These are phyloP conservation scores for Chrysogorgia sp. DNA, from an alignment of 92 coral and sea anemone species.

Conservation along the genomic window DNA sequence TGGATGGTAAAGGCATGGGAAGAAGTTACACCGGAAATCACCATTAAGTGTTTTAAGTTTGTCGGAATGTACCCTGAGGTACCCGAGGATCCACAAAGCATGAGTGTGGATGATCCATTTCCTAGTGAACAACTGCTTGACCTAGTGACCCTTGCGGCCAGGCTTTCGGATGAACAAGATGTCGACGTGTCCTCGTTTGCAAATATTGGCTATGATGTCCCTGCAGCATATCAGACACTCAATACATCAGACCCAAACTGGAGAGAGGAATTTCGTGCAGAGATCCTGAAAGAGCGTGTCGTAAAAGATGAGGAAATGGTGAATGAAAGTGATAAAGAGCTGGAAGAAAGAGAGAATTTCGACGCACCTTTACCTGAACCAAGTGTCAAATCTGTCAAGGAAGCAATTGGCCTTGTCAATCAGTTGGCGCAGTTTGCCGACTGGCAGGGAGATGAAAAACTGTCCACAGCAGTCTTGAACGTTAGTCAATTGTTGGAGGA, in stretches of 20 bases:
- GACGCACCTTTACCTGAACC: constrained; percentile 38
- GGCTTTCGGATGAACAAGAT: constrained; percentile 2
- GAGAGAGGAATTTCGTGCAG: constrained; percentile 3
- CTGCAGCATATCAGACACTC: no score
- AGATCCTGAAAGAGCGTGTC: background rate
- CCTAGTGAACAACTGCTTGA: constrained; percentile 45
- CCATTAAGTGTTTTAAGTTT: constrained; percentile 19
- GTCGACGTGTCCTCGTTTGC: no score
- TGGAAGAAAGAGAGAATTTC: background rate
- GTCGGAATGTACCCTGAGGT: constrained; percentile 35
- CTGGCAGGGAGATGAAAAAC: constrained; percentile 27
- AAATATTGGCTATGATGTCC: background rate
- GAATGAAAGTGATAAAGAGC: background rate
- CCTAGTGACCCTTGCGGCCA: constrained; percentile 14
- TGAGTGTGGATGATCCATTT: constrained; percentile 44
- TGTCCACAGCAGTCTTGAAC: constrained; percentile 11
- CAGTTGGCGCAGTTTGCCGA: constrained; percentile 34
- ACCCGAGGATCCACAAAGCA: background rate
- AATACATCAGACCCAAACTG: background rate
- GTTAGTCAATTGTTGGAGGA: constrained; percentile 16
- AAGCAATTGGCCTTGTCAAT: constrained; percentile 23
- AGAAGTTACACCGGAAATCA: constrained; percentile 34
- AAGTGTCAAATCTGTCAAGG: constrained; percentile 25
- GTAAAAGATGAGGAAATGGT: background rate
- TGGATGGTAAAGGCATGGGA: constrained; percentile 59